Conservation (phyloP, 2,888 invertebrate species). For the Leptopilina syphax region DNA sequence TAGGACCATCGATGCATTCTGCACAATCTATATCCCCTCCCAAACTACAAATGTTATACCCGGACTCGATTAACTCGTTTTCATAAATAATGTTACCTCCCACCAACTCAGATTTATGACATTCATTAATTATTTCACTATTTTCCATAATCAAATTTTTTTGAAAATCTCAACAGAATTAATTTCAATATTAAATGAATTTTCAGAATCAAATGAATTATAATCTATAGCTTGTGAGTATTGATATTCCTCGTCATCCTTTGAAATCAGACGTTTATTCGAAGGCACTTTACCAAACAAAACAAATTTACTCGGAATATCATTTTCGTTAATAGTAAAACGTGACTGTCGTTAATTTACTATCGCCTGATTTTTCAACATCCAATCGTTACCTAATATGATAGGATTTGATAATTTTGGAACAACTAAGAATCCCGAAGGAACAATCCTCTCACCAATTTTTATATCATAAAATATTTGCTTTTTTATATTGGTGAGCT, state of each 20-base stretch:
- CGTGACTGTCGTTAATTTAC: not conserved
- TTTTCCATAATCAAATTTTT: not conserved
- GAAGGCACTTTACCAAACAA: not conserved
- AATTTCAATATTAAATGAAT: not conserved
- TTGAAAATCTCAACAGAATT: not conserved
- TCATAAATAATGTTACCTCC: not conserved
- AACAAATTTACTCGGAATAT: not conserved
- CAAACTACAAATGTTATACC: not conserved
- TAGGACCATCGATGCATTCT: not conserved
- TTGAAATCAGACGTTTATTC: not conserved
- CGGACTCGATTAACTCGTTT: not conserved
- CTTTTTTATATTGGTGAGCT: conserved; percentile 18
- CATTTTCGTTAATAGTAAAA: not conserved
- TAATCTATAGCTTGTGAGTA: not conserved
- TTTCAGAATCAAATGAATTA: not conserved
- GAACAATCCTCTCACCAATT: not conserved
- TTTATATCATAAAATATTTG: conserved; percentile 6
- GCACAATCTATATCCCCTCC: not conserved
- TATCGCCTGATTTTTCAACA: not conserved
- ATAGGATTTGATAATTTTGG: not conserved
- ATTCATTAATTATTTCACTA: not conserved
- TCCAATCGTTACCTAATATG: not conserved
- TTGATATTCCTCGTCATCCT: not conserved
- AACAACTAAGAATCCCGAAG: not conserved
- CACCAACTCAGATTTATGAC: not conserved